These are phyloP conservation scores for Drosophila gunungcola DNA, from an alignment of 1,140 invertebrate genomes.

Conservation along the genomic window DNA sequence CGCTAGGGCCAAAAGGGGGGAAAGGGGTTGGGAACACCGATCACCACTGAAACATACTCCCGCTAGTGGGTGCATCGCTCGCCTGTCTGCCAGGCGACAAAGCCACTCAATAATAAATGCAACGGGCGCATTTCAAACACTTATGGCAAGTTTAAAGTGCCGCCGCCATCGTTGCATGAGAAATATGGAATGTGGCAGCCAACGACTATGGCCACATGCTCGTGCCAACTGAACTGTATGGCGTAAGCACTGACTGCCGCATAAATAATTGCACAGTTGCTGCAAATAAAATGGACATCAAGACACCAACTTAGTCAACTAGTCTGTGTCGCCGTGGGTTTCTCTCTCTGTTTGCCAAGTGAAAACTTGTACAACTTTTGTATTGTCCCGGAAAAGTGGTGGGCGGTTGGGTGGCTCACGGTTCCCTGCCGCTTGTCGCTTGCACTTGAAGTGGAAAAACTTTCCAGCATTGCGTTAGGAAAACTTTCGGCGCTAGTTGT, in stretches of 20 bases:
- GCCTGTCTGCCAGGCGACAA: conserved; percentile 50
- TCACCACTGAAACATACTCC: conserved; percentile 35
- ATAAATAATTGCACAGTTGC: conserved; percentile 77
- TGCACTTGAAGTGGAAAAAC: conserved; percentile 81
- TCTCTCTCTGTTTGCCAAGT: conserved; percentile 54
- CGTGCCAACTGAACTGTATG: conserved; percentile 11
- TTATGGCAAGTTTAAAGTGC: conserved; percentile 75
- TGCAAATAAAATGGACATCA: conserved; percentile 79
- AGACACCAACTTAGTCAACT: conserved; percentile 72
- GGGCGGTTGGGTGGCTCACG: conserved; percentile 3
- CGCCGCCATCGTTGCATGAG: conserved; percentile 27
- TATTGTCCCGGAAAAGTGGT: conserved; percentile 51
- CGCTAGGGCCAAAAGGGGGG: not conserved
- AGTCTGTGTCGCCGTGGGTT: conserved; percentile 18
- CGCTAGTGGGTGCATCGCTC: conserved; percentile 50
- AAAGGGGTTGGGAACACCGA: not conserved
- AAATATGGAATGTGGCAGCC: conserved; percentile 37
- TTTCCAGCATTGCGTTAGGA: conserved; percentile 68
- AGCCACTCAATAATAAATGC: conserved; percentile 80
- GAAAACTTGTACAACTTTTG: conserved; percentile 69
- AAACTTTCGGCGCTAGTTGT: conserved; percentile 63
- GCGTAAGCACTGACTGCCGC: conserved; percentile 45
- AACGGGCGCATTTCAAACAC: conserved; percentile 81
- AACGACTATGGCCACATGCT: conserved; percentile 17
- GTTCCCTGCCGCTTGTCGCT: conserved; percentile 23